Evolutionary conservation across 2,888 invertebrate species (phyloP), one percentile per base, ranked within the genome.

Genomic region (Phalera bucephala): DNA sequence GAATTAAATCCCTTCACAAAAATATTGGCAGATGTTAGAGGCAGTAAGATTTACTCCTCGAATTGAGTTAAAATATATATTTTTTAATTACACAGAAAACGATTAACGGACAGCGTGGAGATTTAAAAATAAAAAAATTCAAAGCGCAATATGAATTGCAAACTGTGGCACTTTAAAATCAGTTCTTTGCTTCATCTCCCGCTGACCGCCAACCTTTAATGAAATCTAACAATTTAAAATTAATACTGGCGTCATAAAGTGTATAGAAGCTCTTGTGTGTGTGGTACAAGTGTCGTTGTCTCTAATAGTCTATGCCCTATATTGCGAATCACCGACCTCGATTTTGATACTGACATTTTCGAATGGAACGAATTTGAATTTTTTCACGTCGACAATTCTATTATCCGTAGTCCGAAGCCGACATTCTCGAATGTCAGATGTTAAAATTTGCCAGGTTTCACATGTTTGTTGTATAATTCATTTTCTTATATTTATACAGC

Each of bases 281-380:
- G 81, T 82, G 72, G 64, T 69, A 56, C 46, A 52, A 57, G 85
- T 87, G 87, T 88, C 88, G 88, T 88, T 87, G 86, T 84, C 85
- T 85, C 85, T 84, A 80, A 65, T 77, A 66, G 64, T 75, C 73
- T 79, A 76, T 63, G 37, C 49, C 37, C 46, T 66, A 59, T 45
- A 34, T 47, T 51, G 35, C 37, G 21, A 32, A 42, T 48, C 50
- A 33, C 52, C 42, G 38, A 51, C 41, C 40, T 39, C 33, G 27
- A 41, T 44, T 40, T 14, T 35, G 9, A 46, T 45, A 11, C 34
- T 35, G 33, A 29, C 33, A 9, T 36, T 30, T 38, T 11, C 31
- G 33, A 39, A 29, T 40, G 34, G 32, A 31, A 41, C 44, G 22
- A 36, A 29, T 36, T 43, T 38, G 9, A 35, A 40, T 39, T 45